Conservation (phyloP, 1,140 invertebrate genomes). For the Hylaeus anthracinus region DNA sequence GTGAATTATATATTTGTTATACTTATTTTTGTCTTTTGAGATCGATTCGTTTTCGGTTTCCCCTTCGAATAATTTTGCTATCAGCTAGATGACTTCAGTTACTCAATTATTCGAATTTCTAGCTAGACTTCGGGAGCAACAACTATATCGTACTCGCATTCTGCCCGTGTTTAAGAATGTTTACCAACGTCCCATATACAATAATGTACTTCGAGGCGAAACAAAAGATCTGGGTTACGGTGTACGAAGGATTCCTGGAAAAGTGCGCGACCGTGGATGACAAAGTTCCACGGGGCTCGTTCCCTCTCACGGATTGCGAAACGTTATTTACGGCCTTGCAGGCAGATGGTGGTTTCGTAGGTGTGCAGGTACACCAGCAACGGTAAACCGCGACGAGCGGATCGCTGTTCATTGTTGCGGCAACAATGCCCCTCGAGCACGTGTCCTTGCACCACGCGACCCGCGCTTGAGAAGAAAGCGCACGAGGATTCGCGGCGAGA, state of each 20-base stretch:
- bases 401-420: slow-evolving; percentile 59
- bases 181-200: too few relatives aligned
- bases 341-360: slow-evolving; percentile 39
- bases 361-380: slow-evolving; percentile 48
- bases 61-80: too few relatives aligned
- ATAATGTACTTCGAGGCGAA: too few relatives aligned
- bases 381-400: slow-evolving; percentile 38
- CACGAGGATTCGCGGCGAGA: slow-evolving; percentile 7
- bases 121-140: too few relatives aligned
- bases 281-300: not conserved
- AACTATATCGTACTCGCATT: too few relatives aligned
- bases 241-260: not conserved
- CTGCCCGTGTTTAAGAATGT: too few relatives aligned
- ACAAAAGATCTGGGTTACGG: not conserved
- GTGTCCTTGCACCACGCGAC: slow-evolving; percentile 47
- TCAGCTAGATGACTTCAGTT: too few relatives aligned
- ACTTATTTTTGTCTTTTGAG: too few relatives aligned
- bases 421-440: slow-evolving; percentile 44
- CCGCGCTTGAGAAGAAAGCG: not conserved
- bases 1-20: too few relatives aligned
- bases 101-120: too few relatives aligned
- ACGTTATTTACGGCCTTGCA: slow-evolving; percentile 62
- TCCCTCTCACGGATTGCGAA: slow-evolving; percentile 54
- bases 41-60: too few relatives aligned
- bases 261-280: slow-evolving; percentile 14